Evolutionary conservation across 2,113 vertebrate genomes (phyloP).

Genomic region (Dolichotis patagonum): DNA sequence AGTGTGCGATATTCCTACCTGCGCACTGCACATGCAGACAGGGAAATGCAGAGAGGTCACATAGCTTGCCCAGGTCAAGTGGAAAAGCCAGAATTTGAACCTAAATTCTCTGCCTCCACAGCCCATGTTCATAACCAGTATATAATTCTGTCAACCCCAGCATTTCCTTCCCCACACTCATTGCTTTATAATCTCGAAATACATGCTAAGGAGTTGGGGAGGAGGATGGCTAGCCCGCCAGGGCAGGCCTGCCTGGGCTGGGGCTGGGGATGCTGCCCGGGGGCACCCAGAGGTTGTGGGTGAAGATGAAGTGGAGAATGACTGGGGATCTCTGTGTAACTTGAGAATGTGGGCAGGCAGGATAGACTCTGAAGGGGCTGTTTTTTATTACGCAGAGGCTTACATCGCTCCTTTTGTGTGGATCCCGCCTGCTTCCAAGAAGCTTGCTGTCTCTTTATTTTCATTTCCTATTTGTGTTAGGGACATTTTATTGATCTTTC

Average conservation of each 20-base stretch:
- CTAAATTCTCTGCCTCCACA: not conserved
- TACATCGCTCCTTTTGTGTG: not conserved
- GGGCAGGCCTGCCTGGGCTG: too few relatives aligned
- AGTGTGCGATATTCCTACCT: not conserved
- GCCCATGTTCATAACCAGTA: not conserved
- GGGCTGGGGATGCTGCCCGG: not conserved
- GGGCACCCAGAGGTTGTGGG: not conserved
- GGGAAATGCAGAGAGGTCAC: not conserved
- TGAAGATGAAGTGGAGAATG: not conserved
- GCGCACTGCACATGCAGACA: not conserved
- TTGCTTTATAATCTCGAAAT: fast-evolving
- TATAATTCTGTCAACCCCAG: not conserved
- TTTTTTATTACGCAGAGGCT: not conserved
- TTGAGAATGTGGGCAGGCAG: not conserved
- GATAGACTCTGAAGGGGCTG: not conserved
- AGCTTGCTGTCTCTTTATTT: slow-evolving; percentile 49
- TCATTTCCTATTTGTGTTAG: slow-evolving; percentile 60
- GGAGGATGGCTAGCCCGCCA: not conserved
- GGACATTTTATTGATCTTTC: slow-evolving; percentile 31
- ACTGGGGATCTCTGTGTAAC: not conserved
- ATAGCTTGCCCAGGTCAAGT: not conserved
- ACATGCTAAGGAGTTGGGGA: not conserved
- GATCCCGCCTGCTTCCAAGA: not conserved
- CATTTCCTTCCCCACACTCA: not conserved
- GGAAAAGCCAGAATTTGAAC: not conserved